phyloP scores from a whole-genome alignment of 2,113 vertebrate genomes.

The Callaeas wilsoni region DNA sequence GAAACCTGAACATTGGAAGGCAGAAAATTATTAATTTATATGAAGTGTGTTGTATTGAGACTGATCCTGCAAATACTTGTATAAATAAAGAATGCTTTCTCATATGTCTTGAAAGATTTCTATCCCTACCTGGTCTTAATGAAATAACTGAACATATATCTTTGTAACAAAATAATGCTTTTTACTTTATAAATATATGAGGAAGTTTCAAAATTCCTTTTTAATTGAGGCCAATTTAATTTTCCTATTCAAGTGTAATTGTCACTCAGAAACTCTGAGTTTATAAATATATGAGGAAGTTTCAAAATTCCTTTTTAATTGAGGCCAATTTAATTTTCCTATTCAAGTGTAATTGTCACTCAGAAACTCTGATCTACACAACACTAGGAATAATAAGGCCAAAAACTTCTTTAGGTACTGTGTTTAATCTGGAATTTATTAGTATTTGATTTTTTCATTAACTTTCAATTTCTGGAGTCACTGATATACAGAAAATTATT shows the following conservation, averaged over 20 bases:
- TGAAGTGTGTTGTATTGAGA: not conserved
- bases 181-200: not conserved
- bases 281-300: too few relatives aligned
- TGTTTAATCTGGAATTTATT: not conserved
- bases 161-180: not conserved
- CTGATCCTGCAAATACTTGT: not conserved
- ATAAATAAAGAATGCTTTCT: not conserved
- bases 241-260: not conserved
- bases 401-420: not conserved
- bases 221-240: not conserved
- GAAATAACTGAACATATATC: not conserved
- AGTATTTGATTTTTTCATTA: not conserved
- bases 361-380: not conserved
- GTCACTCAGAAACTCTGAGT: not conserved
- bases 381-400: not conserved
- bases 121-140: not conserved
- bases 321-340: not conserved
- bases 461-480: not conserved
- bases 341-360: not conserved
- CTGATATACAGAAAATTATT: not conserved
- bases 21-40: not conserved
- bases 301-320: not conserved
- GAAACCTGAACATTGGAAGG: not conserved
- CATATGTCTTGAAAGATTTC: not conserved
- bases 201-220: not conserved